Evolutionary conservation across 2,113 vertebrate genomes (phyloP), one percentile per base, ranked within the genome.

Genomic region (Oncorhynchus masou): DNA sequence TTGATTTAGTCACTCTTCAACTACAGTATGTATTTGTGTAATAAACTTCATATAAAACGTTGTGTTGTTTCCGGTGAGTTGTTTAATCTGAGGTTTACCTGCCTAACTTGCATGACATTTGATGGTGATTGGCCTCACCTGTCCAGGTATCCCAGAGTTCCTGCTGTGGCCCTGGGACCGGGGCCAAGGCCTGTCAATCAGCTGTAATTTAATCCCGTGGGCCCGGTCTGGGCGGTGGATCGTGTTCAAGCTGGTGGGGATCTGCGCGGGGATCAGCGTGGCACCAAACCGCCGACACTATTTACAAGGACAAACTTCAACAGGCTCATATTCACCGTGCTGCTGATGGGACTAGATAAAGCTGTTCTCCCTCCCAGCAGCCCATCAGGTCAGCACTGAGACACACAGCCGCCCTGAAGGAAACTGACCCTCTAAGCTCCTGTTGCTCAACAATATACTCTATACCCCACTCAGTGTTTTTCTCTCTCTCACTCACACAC

Each of bases 131-230:
- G 68, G 34, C 68, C 82, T 84, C 81, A 88, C 84, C 84, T 86
- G 88, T 88, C 62, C 64, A 79, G 73, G 71, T 82, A 79, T 86
- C 86, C 89, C 88, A 87, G 85, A 86, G 85, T 86, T 89, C 91
- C 91, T 89, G 90, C 91, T 89, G 88, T 76, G 79, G 81, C 86
- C 79, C 85, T 92, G 94, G 94, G 94, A 90, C 84, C 83, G 72
- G 0, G 71, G 91, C 95, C 94, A 95, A 84, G 88, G 77, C 82
- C 92, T 87, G 93, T 94, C 94, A 95, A 94, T 96, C 94, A 95
- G 92, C 88, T 78, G 94, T 92, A 95, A 95, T 83, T 88, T 93
- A 95, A 95, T 94, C 93, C 95, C 87, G 87, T 86, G 88, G 81
- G 71, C 78, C 76, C 83, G 13, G 93, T 93, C 92, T 88, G 81